A percentile compares a stretch with the other conserved stretches of the same genome.
Conservation (phyloP, 2,888 invertebrate genomes). For the Apocheima hispidaria region DNA sequence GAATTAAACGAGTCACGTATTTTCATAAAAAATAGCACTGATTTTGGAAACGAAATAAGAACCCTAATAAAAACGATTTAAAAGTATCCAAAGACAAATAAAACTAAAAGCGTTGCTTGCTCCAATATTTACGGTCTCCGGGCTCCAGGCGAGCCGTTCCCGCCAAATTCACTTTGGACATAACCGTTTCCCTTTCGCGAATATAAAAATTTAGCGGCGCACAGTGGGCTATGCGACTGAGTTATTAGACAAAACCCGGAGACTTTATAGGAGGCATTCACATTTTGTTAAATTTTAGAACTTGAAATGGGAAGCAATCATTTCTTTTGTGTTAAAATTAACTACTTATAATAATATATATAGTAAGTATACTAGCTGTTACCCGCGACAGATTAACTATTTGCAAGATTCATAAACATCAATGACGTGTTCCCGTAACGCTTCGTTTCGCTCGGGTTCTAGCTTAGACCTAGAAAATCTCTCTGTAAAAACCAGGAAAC, state of each 20-base stretch:
- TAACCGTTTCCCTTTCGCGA: slow-evolving; percentile 74
- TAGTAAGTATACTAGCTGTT: too few species aligned
- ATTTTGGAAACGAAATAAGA: background rate
- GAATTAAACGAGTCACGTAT: too few species aligned
- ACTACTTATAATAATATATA: too few species aligned
- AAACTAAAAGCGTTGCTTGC: slow-evolving; percentile 38
- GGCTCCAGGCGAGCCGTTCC: slow-evolving; percentile 52
- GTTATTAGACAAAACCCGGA: slow-evolving; percentile 56
- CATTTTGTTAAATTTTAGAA: background rate
- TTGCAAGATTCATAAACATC: too few species aligned
- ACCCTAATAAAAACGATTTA: background rate
- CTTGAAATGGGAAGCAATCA: background rate
- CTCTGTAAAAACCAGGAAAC: too few species aligned
- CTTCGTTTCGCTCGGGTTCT: too few species aligned
- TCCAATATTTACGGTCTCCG: slow-evolving; percentile 27
- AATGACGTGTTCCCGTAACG: too few species aligned
- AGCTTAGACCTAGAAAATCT: too few species aligned
- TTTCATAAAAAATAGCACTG: background rate
- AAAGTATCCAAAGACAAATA: slow-evolving; percentile 23
- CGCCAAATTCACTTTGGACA: slow-evolving; percentile 69
- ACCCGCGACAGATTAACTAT: too few species aligned
- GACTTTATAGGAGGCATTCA: slow-evolving; percentile 9
- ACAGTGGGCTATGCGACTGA: slow-evolving; percentile 65
- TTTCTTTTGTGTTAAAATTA: background rate
- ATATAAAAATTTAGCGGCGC: slow-evolving; percentile 78